These are phyloP conservation scores for Bombus cullumanus DNA, from an alignment of 1,140 invertebrate genomes.

Conservation along the genomic window DNA sequence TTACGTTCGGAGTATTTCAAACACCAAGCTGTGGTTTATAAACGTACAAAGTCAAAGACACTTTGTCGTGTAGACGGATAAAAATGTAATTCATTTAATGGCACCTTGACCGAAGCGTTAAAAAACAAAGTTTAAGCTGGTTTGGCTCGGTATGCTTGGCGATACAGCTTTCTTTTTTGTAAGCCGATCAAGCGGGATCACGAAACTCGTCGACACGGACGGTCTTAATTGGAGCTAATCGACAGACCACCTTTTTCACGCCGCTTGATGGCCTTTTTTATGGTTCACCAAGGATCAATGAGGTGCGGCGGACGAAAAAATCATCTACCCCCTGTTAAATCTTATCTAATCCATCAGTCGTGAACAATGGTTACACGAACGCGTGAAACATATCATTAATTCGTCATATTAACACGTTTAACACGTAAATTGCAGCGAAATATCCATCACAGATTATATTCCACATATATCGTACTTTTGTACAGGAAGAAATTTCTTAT, in stretches of 20 bases:
- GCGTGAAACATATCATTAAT: too few species aligned
- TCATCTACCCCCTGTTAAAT: background rate
- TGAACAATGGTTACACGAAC: background rate
- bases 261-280: constrained; percentile 33
- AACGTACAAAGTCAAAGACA: background rate
- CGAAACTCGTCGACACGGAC: constrained; percentile 18
- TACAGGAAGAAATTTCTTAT: too few species aligned
- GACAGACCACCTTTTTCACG: constrained; percentile 23
- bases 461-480: too few species aligned
- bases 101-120: background rate
- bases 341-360: background rate
- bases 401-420: background rate
- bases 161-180: background rate
- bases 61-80: background rate
- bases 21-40: background rate
- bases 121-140: background rate
- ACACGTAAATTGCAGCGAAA: too few species aligned
- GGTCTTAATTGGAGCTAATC: constrained; percentile 41
- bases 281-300: constrained; percentile 28
- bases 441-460: too few species aligned
- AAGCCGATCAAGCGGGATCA: background rate
- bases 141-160: background rate
- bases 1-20: background rate
- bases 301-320: background rate
- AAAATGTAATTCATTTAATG: background rate